Evolutionary conservation across 1,140 invertebrate species (phyloP).

Genomic region (Venustaconcha ellipsiformis): DNA sequence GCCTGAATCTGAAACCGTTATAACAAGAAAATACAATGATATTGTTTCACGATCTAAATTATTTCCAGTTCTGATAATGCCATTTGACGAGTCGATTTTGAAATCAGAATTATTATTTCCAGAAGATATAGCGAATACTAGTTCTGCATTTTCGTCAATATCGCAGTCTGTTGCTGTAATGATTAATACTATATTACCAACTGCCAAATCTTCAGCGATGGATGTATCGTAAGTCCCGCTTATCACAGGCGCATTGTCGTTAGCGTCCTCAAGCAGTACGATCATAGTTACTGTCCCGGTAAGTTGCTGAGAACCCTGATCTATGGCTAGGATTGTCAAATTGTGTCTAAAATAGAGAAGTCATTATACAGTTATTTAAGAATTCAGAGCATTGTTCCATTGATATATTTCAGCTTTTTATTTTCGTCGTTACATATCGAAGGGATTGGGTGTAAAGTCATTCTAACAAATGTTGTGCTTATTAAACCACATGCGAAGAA

Average conservation of each 20-base stretch:
- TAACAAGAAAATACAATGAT: constrained; percentile 27
- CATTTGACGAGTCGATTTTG: constrained; percentile 34
- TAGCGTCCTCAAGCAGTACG: constrained; percentile 43
- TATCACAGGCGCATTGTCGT: constrained; percentile 46
- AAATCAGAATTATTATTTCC: constrained; percentile 47
- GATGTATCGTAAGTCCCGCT: constrained; percentile 38
- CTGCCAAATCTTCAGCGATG: constrained; percentile 41
- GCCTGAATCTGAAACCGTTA: constrained; percentile 47
- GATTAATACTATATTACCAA: constrained; percentile 41
- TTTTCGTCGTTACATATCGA: too few relatives aligned
- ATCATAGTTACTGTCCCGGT: constrained; percentile 48
- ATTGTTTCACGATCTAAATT: constrained; percentile 45
- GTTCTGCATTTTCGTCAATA: constrained; percentile 38
- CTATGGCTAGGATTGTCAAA: constrained; percentile 34
- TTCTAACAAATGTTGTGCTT: too few relatives aligned
- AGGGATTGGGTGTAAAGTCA: too few relatives aligned
- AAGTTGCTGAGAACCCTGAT: constrained; percentile 25
- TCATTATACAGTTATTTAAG: too few relatives aligned
- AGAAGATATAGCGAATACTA: constrained; percentile 40
- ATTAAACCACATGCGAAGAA: too few relatives aligned
- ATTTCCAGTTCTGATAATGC: constrained; percentile 42
- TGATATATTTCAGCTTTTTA: too few relatives aligned
- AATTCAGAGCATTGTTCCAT: too few relatives aligned
- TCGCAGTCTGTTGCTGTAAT: constrained; percentile 50
- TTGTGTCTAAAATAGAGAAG: constrained; percentile 31